Evolutionary conservation across 1,140 invertebrate species (phyloP).

Genomic region (Trinorchestia longiramus): DNA sequence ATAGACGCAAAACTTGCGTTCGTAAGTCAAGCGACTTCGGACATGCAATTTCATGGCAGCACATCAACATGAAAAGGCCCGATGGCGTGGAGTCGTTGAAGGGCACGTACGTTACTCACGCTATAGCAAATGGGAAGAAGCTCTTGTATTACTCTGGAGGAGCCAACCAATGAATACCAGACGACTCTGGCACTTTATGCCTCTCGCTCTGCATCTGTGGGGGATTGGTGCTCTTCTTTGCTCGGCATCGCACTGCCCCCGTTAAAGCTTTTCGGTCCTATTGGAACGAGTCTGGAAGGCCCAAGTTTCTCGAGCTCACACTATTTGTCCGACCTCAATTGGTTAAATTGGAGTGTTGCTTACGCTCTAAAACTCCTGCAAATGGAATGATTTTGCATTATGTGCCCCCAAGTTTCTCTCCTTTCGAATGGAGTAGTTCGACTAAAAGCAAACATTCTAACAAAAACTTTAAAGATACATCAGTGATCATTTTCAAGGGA

Average conservation of each 20-base stretch:
- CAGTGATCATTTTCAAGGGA: background rate
- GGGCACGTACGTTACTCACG: slow-evolving; percentile 17
- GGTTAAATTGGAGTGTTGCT: slow-evolving; percentile 53
- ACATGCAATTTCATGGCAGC: background rate
- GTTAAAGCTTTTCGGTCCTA: slow-evolving; percentile 39
- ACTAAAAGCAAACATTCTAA: background rate
- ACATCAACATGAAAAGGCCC: background rate
- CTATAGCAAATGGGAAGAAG: slow-evolving; percentile 36
- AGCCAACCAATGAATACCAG: slow-evolving; percentile 50
- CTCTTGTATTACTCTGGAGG: slow-evolving; percentile 50
- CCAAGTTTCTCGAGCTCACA: slow-evolving; percentile 8
- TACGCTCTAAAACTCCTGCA: slow-evolving; percentile 46
- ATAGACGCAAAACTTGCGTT: background rate
- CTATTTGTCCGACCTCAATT: slow-evolving; percentile 51
- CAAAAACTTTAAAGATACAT: background rate
- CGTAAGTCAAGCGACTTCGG: background rate
- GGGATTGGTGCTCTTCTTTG: slow-evolving; percentile 32
- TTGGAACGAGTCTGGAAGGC: slow-evolving; percentile 28
- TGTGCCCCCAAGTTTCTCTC: background rate
- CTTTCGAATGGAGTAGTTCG: background rate
- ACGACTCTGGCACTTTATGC: slow-evolving; percentile 50
- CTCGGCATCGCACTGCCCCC: background rate
- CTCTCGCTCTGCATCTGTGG: background rate
- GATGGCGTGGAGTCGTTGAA: background rate
- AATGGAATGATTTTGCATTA: slow-evolving; percentile 49